Evolutionary conservation across 1,140 invertebrate genomes (phyloP).

Genomic region (Prorops nasuta): DNA sequence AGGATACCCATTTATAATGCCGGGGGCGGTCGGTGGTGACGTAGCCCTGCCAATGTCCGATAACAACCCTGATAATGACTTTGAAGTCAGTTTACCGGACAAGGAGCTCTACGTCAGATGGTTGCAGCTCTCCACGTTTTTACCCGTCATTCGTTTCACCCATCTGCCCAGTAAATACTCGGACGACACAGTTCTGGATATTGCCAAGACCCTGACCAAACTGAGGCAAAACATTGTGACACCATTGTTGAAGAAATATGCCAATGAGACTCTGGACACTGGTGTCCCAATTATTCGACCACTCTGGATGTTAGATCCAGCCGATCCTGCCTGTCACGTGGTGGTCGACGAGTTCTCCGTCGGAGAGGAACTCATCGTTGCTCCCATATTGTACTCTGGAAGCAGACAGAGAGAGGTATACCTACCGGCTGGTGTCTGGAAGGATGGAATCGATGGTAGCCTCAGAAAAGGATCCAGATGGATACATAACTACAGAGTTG

Average conservation of each 20-base stretch:
- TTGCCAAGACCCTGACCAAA: slow-evolving; percentile 72
- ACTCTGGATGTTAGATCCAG: slow-evolving; percentile 87
- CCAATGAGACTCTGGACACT: slow-evolving; percentile 71
- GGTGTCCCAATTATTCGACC: slow-evolving; percentile 85
- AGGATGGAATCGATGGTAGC: slow-evolving; percentile 83
- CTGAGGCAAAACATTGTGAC: slow-evolving; percentile 76
- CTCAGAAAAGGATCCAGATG: slow-evolving; percentile 82
- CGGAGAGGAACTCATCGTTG: slow-evolving; percentile 88
- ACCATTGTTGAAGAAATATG: slow-evolving; percentile 73
- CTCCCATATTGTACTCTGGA: slow-evolving; percentile 76
- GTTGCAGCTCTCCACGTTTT: slow-evolving; percentile 89
- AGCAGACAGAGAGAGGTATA: slow-evolving; percentile 69
- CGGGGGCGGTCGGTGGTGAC: slow-evolving; percentile 90
- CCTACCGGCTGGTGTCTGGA: slow-evolving; percentile 84
- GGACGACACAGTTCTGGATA: slow-evolving; percentile 71
- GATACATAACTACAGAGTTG: slow-evolving; percentile 84
- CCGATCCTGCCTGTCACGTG: slow-evolving; percentile 73
- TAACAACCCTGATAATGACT: slow-evolving; percentile 58
- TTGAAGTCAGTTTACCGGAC: slow-evolving; percentile 68
- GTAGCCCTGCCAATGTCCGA: slow-evolving; percentile 61
- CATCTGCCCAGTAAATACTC: slow-evolving; percentile 85
- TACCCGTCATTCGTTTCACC: slow-evolving; percentile 87
- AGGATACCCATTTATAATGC: slow-evolving; percentile 90
- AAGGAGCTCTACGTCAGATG: slow-evolving; percentile 90
- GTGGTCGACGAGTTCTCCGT: slow-evolving; percentile 88